A percentile compares a stretch with the other conserved stretches of the same genome.
Evolutionary conservation across 2,113 vertebrate genomes (phyloP).

Genomic region (Peromyscus maniculatus): DNA sequence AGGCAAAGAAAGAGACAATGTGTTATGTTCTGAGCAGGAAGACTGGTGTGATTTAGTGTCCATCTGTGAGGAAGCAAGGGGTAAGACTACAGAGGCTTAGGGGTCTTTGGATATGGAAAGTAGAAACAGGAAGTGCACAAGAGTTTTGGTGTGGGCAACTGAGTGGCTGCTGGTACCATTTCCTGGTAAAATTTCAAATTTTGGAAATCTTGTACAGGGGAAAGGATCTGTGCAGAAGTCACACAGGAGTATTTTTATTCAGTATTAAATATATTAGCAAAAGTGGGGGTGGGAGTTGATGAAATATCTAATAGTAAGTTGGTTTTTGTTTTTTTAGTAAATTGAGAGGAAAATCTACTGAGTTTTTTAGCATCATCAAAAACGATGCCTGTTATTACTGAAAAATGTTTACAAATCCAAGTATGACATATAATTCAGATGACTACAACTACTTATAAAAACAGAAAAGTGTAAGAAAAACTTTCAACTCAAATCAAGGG

Average conservation of each 20-base stretch:
- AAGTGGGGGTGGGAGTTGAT: not conserved
- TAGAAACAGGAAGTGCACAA: not conserved
- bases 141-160: not conserved
- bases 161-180: not conserved
- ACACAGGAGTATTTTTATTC: not conserved
- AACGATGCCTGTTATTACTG: not conserved
- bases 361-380: constrained; percentile 15
- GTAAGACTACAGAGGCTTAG: not conserved
- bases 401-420: constrained; percentile 17
- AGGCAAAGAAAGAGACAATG: not conserved
- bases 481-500: constrained; percentile 12
- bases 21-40: not conserved
- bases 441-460: constrained; percentile 47
- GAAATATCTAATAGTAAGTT: not conserved
- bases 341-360: not conserved
- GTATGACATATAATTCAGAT: constrained; percentile 37
- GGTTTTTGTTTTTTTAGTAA: not conserved
- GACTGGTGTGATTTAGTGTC: not conserved
- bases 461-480: not conserved
- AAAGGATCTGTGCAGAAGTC: not conserved
- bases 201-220: not conserved
- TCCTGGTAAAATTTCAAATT: constrained; percentile 33
- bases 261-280: constrained; percentile 23
- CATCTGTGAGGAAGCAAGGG: not conserved
- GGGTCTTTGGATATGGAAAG: not conserved